Evolutionary conservation across 2,888 invertebrate species (phyloP).

Genomic region (Perizoma flavofasciatum): DNA sequence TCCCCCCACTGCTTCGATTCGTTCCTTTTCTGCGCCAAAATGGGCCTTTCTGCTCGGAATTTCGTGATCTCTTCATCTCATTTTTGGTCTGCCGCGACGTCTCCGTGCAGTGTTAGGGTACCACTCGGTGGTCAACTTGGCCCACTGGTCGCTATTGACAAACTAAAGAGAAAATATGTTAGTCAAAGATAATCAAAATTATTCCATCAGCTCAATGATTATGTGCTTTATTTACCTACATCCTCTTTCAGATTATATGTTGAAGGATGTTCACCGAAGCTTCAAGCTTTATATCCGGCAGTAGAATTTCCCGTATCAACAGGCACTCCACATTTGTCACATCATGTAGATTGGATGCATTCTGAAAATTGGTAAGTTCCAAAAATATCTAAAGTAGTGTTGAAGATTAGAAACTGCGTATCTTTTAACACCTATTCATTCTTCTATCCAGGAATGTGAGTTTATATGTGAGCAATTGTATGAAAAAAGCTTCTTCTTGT

Average conservation of each 20-base stretch:
- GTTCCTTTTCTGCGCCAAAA: no score
- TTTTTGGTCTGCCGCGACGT: no score
- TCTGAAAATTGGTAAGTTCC: slow-evolving; percentile 82
- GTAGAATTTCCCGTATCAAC: slow-evolving; percentile 91
- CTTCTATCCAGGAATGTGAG: neutral
- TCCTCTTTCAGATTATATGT: slow-evolving; percentile 85
- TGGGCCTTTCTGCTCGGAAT: no score
- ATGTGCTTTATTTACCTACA: neutral
- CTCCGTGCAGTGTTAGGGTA: no score
- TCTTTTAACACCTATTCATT: neutral
- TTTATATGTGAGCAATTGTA: neutral
- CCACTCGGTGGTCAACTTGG: no score
- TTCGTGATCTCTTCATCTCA: no score
- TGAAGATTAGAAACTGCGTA: neutral
- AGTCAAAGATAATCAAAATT: no score
- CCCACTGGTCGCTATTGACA: no score
- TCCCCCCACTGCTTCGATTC: no score
- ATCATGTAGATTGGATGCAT: slow-evolving; percentile 93
- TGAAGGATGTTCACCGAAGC: slow-evolving; percentile 87
- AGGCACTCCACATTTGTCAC: slow-evolving; percentile 91
- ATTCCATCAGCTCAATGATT: no score
- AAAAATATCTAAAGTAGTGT: neutral
- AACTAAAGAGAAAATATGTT: no score
- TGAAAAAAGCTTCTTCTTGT: slow-evolving; percentile 13
- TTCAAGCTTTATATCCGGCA: slow-evolving; percentile 88